Evolutionary conservation across 2,797 vertebrate genomes (phyloP).

Genomic region (Eospalax fontanierii): DNA sequence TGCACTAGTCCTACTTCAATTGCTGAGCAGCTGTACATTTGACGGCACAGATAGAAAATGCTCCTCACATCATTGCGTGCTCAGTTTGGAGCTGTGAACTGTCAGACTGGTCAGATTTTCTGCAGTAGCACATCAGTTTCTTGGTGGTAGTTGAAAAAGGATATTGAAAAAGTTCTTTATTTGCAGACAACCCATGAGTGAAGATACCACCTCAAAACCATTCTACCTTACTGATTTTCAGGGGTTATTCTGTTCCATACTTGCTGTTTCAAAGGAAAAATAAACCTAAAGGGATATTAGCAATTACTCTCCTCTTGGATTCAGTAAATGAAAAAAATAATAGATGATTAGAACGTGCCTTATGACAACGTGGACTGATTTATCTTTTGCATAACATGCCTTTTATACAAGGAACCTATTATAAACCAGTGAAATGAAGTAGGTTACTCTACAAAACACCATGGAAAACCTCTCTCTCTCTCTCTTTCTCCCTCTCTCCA

Average conservation of each 20-base stretch:
- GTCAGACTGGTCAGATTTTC: neutral
- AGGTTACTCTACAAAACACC: neutral
- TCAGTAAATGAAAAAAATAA: neutral
- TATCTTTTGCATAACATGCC: neutral
- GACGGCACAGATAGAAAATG: neutral
- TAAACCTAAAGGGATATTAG: neutral
- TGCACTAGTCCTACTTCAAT: neutral
- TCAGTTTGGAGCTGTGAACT: neutral
- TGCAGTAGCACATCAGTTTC: neutral
- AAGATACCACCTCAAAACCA: neutral
- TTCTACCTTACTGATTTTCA: constrained; percentile 12
- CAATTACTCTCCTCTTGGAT: neutral
- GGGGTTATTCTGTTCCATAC: neutral
- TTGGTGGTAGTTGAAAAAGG: too few relatives aligned
- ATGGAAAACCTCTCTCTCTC: neutral
- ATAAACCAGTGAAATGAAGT: neutral
- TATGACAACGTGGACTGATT: neutral
- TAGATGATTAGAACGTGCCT: neutral
- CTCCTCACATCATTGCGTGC: neutral
- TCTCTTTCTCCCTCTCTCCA: too few relatives aligned
- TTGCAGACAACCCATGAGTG: neutral
- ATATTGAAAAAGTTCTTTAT: neutral
- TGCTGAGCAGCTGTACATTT: neutral
- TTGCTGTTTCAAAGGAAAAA: neutral
- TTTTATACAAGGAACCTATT: constrained; percentile 8